phyloP scores from a whole-genome alignment of 2,888 invertebrate genomes.

The Pteria penguin region DNA sequence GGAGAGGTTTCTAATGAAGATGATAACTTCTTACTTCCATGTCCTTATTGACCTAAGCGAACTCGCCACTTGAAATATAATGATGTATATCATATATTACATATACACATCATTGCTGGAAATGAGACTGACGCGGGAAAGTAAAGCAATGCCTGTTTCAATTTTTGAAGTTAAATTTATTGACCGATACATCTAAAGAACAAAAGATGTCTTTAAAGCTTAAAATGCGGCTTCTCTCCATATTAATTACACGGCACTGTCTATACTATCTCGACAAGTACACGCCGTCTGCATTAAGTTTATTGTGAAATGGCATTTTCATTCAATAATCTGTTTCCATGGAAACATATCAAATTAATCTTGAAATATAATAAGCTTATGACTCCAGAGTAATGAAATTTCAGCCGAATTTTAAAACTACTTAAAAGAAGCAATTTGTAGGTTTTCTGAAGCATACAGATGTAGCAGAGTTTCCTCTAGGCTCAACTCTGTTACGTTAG shows the following conservation, averaged over 20 bases:
- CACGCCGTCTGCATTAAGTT: not conserved
- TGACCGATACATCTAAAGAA: too few species aligned
- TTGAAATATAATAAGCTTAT: conserved; percentile 45
- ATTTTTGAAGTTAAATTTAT: too few species aligned
- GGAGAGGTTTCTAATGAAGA: too few species aligned
- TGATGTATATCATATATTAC: too few species aligned
- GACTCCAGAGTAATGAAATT: conserved; percentile 41
- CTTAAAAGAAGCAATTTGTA: not conserved
- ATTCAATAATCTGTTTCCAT: conserved; percentile 39
- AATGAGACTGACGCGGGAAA: too few species aligned
- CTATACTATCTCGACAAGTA: not conserved
- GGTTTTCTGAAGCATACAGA: not conserved
- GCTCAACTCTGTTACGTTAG: not conserved
- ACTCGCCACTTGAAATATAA: too few species aligned
- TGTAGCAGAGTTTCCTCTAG: not conserved
- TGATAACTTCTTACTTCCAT: too few species aligned
- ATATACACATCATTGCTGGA: too few species aligned
- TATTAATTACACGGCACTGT: not conserved
- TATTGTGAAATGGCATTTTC: conserved; percentile 32
- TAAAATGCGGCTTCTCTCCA: not conserved
- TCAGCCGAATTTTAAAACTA: conserved; percentile 15
- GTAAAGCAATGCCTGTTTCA: too few species aligned
- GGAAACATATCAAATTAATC: conserved; percentile 37
- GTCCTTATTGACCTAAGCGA: too few species aligned
- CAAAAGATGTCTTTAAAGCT: too few species aligned